These are phyloP conservation scores for Drosophila colorata DNA, from an alignment of 2,888 invertebrate species.

Conservation along the genomic window DNA sequence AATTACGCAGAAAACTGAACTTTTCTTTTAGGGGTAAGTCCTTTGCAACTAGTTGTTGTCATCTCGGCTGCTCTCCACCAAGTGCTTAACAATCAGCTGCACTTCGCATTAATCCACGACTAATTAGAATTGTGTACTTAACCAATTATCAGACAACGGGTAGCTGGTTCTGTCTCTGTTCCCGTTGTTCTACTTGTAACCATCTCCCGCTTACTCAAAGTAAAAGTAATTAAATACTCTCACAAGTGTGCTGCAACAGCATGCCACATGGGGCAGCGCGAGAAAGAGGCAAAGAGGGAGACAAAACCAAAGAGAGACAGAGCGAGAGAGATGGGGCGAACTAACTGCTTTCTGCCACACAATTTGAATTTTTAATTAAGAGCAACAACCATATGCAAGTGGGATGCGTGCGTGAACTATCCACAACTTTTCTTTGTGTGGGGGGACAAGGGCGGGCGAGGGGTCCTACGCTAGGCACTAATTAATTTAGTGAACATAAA, in stretches of 20 bases:
- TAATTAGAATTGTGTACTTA: conserved; percentile 60
- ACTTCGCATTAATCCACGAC: conserved; percentile 52
- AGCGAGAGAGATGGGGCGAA: background rate
- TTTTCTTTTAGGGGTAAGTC: background rate
- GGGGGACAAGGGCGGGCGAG: background rate
- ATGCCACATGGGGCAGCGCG: conserved; percentile 26
- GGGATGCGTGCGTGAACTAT: conserved; percentile 14
- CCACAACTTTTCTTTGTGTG: background rate
- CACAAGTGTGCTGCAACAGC: conserved; percentile 14
- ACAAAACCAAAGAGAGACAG: background rate
- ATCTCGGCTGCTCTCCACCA: background rate
- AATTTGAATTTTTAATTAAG: conserved; percentile 66
- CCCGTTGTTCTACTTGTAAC: conserved; percentile 1
- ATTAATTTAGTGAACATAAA: conserved; percentile 54
- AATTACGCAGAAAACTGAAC: background rate
- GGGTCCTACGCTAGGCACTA: conserved; percentile 5
- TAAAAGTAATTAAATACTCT: conserved; percentile 58
- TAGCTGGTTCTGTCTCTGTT: conserved; percentile 6
- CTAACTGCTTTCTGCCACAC: conserved; percentile 29
- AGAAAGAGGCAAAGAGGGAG: background rate
- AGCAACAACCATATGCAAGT: conserved; percentile 23
- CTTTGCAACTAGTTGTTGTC: conserved; percentile 1
- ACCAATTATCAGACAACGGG: conserved; percentile 56
- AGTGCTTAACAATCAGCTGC: conserved; percentile 41
- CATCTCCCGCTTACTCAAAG: conserved; percentile 10